Conservation (phyloP, 1,140 invertebrate species). For the Lasaia peninsularis region DNA sequence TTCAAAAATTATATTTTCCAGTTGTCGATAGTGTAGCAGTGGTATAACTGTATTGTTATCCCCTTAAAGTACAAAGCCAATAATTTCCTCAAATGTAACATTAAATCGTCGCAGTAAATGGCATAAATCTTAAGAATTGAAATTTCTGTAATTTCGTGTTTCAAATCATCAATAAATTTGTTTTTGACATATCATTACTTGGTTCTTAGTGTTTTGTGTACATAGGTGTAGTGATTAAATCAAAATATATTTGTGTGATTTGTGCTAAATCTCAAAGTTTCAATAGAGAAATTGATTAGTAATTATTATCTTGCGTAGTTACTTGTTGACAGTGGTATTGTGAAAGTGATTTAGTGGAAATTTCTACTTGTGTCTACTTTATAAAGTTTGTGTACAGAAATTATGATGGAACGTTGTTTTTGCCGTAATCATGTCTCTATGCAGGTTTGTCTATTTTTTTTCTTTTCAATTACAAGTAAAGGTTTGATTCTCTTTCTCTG, state of each 20-base stretch:
- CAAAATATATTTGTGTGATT: not conserved
- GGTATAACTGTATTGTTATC: too few species aligned
- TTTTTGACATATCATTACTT: slow-evolving; percentile 52
- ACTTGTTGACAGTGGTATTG: slow-evolving; percentile 9
- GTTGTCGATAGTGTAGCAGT: too few species aligned
- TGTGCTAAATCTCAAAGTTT: not conserved
- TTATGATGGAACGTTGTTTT: slow-evolving; percentile 26
- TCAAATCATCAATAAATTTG: slow-evolving; percentile 4
- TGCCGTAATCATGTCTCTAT: slow-evolving; percentile 18
- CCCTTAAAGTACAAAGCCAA: too few species aligned
- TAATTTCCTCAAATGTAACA: not conserved
- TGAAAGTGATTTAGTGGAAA: slow-evolving; percentile 15
- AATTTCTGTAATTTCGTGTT: not conserved
- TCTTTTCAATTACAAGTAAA: too few species aligned
- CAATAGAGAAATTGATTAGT: not conserved
- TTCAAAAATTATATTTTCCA: too few species aligned
- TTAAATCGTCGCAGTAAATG: not conserved
- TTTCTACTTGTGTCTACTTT: slow-evolving; percentile 22
- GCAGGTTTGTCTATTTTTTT: slow-evolving; percentile 21
- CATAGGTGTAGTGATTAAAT: slow-evolving; percentile 28
- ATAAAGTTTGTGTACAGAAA: slow-evolving; percentile 18
- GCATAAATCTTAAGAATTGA: not conserved
- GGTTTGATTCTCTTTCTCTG: too few species aligned
- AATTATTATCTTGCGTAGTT: slow-evolving; percentile 3
- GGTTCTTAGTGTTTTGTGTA: slow-evolving; percentile 62